A percentile compares a stretch with the other conserved stretches of the same genome.
phyloP scores from a whole-genome alignment of 2,888 invertebrate genomes.

The Epirrhoe tristata region DNA sequence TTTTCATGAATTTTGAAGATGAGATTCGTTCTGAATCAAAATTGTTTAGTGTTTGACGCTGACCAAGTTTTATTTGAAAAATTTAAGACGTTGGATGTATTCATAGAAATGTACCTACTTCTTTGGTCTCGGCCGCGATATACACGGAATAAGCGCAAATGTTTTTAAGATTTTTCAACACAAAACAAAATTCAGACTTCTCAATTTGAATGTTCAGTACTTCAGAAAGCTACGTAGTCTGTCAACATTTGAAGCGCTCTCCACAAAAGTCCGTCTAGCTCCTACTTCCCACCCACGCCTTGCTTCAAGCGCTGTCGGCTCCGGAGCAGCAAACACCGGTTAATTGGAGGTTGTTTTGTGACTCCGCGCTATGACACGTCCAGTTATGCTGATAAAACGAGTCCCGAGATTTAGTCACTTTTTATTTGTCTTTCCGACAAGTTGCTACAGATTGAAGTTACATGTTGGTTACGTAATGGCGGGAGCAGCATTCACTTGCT shows the following conservation, averaged over 20 bases:
- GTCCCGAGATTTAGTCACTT: conserved; percentile 20
- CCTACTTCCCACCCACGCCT: neutral
- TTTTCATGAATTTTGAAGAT: neutral
- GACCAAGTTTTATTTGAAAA: neutral
- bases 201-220: conserved; percentile 27
- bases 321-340: conserved; percentile 17
- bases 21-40: neutral
- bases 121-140: neutral
- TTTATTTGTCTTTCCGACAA: conserved; percentile 26
- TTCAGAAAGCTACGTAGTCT: conserved; percentile 9
- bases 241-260: conserved; percentile 27
- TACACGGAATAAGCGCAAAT: too few relatives aligned
- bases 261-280: conserved; percentile 28
- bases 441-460: conserved; percentile 11
- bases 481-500: conserved; percentile 18
- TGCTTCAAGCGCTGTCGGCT: conserved; percentile 21
- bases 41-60: neutral
- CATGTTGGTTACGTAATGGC: conserved; percentile 8
- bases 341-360: conserved; percentile 28
- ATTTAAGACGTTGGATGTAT: neutral
- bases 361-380: conserved; percentile 26
- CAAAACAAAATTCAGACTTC: neutral
- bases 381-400: conserved; percentile 31
- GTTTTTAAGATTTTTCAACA: neutral
- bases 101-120: neutral